These are phyloP conservation scores for Drosophila kepulauana DNA, from an alignment of 1,140 invertebrate genomes.

Conservation along the genomic window DNA sequence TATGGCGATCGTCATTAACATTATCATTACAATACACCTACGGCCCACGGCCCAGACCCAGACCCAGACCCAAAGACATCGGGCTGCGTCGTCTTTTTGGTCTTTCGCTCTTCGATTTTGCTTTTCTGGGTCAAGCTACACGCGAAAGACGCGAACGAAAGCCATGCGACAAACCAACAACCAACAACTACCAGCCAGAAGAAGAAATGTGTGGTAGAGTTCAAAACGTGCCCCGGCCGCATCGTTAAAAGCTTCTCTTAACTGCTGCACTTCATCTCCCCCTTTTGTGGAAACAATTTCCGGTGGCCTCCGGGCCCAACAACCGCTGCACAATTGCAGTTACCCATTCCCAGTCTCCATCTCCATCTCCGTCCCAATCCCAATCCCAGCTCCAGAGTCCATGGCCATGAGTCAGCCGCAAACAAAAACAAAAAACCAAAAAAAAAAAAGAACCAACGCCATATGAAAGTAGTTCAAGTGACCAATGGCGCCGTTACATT, in stretches of 20 bases:
- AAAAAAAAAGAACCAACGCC: conserved; percentile 10
- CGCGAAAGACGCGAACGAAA: conserved; percentile 24
- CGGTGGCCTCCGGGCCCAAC: conserved; percentile 56
- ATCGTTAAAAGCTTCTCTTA: conserved; percentile 68
- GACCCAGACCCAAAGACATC: conserved; percentile 30
- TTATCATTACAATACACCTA: conserved; percentile 56
- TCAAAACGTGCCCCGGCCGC: conserved; percentile 72
- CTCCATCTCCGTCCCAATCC: conserved; percentile 1
- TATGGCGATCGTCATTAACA: conserved; percentile 30
- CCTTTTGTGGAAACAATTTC: conserved; percentile 65
- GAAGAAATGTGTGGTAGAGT: conserved; percentile 64
- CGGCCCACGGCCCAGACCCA: conserved; percentile 35
- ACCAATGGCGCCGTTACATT: conserved; percentile 76
- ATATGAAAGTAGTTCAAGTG: conserved; percentile 75
- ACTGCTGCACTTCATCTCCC: conserved; percentile 22
- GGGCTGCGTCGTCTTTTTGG: background rate
- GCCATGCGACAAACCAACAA: conserved; percentile 6
- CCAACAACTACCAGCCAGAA: conserved; percentile 8
- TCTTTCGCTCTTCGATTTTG: conserved; percentile 35
- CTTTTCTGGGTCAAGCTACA: conserved; percentile 72
- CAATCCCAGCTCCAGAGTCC: conserved; percentile 10
- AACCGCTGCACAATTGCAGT: conserved; percentile 56
- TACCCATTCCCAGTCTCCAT: conserved; percentile 3
- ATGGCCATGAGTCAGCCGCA: conserved; percentile 42
- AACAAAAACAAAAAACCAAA: no score